A percentile compares a stretch with the other conserved stretches of the same genome.
phyloP scores from a whole-genome alignment of 2,113 vertebrate species.

The Trogon surrucura region DNA sequence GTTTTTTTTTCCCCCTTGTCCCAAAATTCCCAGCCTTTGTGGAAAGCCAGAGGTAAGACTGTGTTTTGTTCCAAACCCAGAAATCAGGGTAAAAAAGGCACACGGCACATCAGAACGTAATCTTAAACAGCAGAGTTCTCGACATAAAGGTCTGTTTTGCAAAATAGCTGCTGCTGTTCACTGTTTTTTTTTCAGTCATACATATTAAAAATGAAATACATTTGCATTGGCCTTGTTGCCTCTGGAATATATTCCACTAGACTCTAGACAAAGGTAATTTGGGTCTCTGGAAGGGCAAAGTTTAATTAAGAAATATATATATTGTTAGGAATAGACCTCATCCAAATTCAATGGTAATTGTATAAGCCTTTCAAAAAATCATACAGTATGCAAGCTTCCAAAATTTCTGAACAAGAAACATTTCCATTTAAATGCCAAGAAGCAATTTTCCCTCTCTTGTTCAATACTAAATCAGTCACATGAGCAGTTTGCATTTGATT shows the following conservation, averaged over 20 bases:
- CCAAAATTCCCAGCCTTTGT: background rate
- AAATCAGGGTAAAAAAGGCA: constrained; percentile 31
- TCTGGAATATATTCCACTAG: constrained; percentile 61
- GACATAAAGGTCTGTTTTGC: background rate
- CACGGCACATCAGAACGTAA: constrained; percentile 32
- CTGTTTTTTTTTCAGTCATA: constrained; percentile 35
- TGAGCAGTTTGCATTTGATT: constrained; percentile 58
- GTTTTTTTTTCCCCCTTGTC: background rate
- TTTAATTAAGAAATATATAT: constrained; percentile 74
- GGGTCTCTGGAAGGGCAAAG: constrained; percentile 60
- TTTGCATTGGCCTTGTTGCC: constrained; percentile 71
- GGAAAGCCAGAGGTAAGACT: background rate
- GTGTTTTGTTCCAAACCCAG: constrained; percentile 46
- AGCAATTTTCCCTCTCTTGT: constrained; percentile 51
- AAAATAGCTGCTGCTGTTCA: constrained; percentile 51
- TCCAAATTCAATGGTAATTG: constrained; percentile 59
- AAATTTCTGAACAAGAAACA: constrained; percentile 62
- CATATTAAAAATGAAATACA: constrained; percentile 64
- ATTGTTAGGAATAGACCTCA: constrained; percentile 60
- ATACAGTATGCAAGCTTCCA: constrained; percentile 68
- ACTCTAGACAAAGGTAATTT: constrained; percentile 60
- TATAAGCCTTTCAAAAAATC: constrained; percentile 62
- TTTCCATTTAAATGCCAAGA: constrained; percentile 65
- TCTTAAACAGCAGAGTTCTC: constrained; percentile 20
- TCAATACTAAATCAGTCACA: constrained; percentile 55